Percentiles rank a stretch among this genome's conserved stretches.
Conservation (phyloP, 1,140 invertebrate species). For the Eupeodes corollae region DNA sequence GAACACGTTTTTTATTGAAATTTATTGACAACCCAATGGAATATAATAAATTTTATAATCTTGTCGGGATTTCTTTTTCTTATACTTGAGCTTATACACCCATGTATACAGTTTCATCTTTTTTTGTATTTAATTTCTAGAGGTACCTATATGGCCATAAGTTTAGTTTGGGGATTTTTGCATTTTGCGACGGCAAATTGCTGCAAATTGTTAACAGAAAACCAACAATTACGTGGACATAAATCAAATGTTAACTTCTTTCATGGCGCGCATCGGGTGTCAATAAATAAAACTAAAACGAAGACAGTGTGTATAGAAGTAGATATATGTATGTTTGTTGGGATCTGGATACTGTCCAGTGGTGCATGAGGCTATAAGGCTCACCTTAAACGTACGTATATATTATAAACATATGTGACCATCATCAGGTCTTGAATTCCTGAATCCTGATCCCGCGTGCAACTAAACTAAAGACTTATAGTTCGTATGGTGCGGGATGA, state of each 20-base stretch:
- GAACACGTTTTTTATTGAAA: conserved; percentile 7
- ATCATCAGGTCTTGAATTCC: background rate
- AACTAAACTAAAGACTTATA: too few relatives aligned
- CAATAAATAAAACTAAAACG: too few relatives aligned
- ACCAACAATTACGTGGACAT: conserved; percentile 37
- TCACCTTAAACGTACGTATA: background rate
- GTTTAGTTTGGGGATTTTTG: conserved; percentile 12
- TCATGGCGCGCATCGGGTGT: too few relatives aligned
- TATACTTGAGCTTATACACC: background rate
- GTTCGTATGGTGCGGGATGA: too few relatives aligned
- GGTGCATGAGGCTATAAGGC: background rate
- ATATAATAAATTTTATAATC: conserved; percentile 4
- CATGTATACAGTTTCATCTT: too few relatives aligned
- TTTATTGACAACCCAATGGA: background rate
- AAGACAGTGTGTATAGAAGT: background rate
- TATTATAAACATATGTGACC: background rate
- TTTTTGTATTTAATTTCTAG: background rate
- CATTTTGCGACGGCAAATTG: background rate
- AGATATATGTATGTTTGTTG: background rate
- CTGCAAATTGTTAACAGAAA: conserved; percentile 9
- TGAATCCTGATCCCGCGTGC: background rate
- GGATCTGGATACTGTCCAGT: too few relatives aligned
- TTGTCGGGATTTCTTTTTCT: background rate
- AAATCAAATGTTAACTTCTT: conserved; percentile 23
- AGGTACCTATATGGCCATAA: background rate